Evolutionary conservation across 2,113 vertebrate species (phyloP).

Genomic region (Ophthalmolycus amberensis): DNA sequence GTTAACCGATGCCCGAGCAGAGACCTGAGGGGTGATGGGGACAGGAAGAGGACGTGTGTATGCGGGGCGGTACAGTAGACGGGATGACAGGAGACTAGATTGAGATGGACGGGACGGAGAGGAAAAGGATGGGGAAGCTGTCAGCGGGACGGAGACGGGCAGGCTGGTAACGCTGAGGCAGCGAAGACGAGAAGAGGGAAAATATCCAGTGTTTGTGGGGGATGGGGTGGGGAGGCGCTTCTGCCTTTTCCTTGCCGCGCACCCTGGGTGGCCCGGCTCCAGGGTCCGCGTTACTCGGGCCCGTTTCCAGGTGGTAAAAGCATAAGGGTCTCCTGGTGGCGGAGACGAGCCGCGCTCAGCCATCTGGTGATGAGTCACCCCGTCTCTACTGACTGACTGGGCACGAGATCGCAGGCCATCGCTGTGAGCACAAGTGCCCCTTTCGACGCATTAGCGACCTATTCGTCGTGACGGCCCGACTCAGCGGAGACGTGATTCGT

Average conservation of each 20-base stretch:
- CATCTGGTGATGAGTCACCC: constrained; percentile 82
- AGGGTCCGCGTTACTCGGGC: constrained; percentile 56
- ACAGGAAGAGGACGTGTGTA: background rate
- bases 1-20: constrained; percentile 42
- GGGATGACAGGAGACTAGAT: constrained; percentile 12
- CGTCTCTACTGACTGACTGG: constrained; percentile 61
- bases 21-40: constrained; percentile 16
- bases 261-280: constrained; percentile 42
- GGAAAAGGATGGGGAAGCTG: constrained; percentile 17
- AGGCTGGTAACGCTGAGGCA: constrained; percentile 4
- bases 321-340: constrained; percentile 77
- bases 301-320: constrained; percentile 76
- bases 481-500: constrained; percentile 41
- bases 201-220: constrained; percentile 1
- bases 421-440: background rate
- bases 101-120: constrained; percentile 24
- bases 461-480: constrained; percentile 36
- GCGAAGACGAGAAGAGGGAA: background rate
- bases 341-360: constrained; percentile 66
- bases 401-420: constrained; percentile 40
- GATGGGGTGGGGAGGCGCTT: background rate
- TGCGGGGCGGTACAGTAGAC: background rate
- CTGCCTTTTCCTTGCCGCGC: constrained; percentile 20
- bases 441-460: constrained; percentile 45
- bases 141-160: constrained; percentile 22